These are phyloP conservation scores for Hapalemur alaotrensis DNA, from an alignment of 2,797 vertebrate genomes.

Conservation along the genomic window DNA sequence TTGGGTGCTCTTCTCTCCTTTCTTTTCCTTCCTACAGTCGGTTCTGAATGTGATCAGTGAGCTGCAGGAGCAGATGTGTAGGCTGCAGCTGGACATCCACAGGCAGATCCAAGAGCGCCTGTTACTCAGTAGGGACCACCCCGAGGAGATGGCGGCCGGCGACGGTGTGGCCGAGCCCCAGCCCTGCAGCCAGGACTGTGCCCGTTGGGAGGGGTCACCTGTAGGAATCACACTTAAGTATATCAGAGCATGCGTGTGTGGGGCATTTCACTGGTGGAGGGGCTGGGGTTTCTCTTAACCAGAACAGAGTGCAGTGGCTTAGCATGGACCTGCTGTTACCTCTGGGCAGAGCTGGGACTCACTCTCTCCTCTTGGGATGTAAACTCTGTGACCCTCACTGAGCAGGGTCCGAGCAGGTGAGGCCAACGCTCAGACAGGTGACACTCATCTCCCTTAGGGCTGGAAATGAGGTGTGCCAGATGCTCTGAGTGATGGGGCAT, in stretches of 20 bases:
- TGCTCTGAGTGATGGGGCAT: background rate
- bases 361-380: background rate
- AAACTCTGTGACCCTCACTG: background rate
- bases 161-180: slow-evolving; percentile 55
- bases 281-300: slow-evolving; percentile 76
- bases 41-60: slow-evolving; percentile 99
- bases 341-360: background rate
- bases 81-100: slow-evolving; percentile 97
- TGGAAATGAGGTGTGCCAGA: background rate
- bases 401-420: background rate
- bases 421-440: background rate
- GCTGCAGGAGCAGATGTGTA: slow-evolving; percentile 98
- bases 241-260: slow-evolving; percentile 79
- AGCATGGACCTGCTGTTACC: slow-evolving; percentile 57
- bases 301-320: slow-evolving; percentile 53
- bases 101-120: slow-evolving; percentile 95
- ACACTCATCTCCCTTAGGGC: background rate
- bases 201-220: slow-evolving; percentile 87
- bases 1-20: slow-evolving; percentile 44
- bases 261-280: slow-evolving; percentile 72
- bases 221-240: slow-evolving; percentile 88
- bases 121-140: slow-evolving; percentile 86
- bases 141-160: slow-evolving; percentile 70
- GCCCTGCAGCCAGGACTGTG: slow-evolving; percentile 84
- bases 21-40: slow-evolving; percentile 87